Evolutionary conservation across 1,140 invertebrate species (phyloP).

Genomic region (Neoseiulus cucumeris): DNA sequence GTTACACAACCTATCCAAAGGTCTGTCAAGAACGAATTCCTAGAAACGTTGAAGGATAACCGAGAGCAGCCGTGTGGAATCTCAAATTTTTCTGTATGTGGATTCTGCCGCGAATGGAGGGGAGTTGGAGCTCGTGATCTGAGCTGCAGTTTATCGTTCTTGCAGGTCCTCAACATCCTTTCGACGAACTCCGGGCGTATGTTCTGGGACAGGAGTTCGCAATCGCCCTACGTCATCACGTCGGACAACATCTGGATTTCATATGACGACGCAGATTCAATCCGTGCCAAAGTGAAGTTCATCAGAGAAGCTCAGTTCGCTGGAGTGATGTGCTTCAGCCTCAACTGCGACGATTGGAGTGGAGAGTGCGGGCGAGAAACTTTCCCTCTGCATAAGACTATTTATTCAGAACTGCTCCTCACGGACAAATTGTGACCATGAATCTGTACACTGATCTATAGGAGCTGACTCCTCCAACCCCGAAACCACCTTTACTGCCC

Average conservation of each 20-base stretch:
- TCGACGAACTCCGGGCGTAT: conserved; percentile 48
- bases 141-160: not conserved
- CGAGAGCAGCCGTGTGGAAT: too few relatives aligned
- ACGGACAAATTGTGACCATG: not conserved
- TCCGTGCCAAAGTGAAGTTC: conserved; percentile 40
- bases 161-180: conserved; percentile 33
- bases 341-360: not conserved
- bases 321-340: conserved; percentile 1
- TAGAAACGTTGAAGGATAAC: too few relatives aligned
- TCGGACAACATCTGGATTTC: conserved; percentile 56
- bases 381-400: conserved; percentile 4
- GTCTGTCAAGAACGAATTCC: too few relatives aligned
- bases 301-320: not conserved
- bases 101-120: too few relatives aligned
- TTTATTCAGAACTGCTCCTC: not conserved
- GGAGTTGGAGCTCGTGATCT: too few relatives aligned
- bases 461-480: too few relatives aligned
- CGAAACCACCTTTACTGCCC: too few relatives aligned
- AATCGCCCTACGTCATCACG: not conserved
- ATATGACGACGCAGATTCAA: conserved; percentile 52
- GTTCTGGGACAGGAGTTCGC: conserved; percentile 35
- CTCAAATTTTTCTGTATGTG: too few relatives aligned
- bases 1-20: conserved; percentile 46
- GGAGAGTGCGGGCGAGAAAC: not conserved
- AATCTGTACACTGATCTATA: too few relatives aligned